A percentile compares a stretch with the other conserved stretches of the same genome.
These are phyloP conservation scores for Tricholaema leucomelas DNA, from an alignment of 2,113 vertebrate species.

Conservation along the genomic window DNA sequence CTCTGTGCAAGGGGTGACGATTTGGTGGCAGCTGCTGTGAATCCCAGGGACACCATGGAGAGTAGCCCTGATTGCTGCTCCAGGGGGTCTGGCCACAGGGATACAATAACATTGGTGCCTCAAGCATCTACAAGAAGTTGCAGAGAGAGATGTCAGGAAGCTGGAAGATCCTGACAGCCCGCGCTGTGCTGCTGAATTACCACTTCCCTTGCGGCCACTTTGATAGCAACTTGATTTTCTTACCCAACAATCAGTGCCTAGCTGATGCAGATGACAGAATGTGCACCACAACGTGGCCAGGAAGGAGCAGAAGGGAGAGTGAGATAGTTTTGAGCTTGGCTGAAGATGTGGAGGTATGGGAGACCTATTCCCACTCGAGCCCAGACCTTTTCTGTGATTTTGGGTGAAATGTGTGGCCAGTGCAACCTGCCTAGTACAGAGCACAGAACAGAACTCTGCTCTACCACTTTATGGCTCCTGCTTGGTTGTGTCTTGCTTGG, in stretches of 20 bases:
- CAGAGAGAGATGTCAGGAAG: neutral
- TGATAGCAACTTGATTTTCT: neutral
- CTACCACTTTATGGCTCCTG: neutral
- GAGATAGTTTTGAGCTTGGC: neutral
- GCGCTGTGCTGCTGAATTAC: neutral
- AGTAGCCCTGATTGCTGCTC: neutral
- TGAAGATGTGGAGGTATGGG: neutral
- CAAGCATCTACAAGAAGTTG: neutral
- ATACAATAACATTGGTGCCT: fast-evolving
- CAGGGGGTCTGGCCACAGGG: neutral
- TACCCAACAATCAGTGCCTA: neutral
- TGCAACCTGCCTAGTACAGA: neutral
- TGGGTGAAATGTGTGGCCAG: neutral
- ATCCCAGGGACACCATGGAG: neutral
- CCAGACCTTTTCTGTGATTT: neutral
- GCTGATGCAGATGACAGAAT: neutral
- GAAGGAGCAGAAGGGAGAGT: neutral
- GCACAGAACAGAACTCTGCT: neutral
- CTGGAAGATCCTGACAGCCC: neutral
- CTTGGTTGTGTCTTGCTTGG: neutral
- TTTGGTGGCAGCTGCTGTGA: neutral
- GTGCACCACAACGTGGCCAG: neutral
- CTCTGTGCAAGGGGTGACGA: neutral
- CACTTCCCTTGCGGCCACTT: neutral
- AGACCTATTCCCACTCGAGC: neutral